These are phyloP conservation scores for Ormyrus pomaceus DNA, from an alignment of 2,888 invertebrate genomes.

Conservation along the genomic window DNA sequence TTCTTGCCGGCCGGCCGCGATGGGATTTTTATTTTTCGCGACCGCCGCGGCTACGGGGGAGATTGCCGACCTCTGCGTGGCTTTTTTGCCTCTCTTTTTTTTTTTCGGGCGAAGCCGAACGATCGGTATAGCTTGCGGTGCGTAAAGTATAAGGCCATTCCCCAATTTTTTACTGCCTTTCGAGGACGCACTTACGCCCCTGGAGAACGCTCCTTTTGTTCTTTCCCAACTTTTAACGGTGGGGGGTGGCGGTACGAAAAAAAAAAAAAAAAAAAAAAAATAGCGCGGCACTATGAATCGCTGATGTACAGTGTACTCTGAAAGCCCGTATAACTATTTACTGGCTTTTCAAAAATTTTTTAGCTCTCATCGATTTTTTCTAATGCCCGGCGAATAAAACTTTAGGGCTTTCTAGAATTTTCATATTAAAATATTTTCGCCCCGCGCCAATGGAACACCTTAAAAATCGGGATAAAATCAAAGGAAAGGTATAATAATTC, in stretches of 20 bases:
- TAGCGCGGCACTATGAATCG: too few species aligned
- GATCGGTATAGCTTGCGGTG: slow-evolving; percentile 28
- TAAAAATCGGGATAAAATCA: too few species aligned
- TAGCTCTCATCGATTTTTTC: not conserved
- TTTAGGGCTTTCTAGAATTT: too few species aligned
- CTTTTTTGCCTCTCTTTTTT: slow-evolving; percentile 7
- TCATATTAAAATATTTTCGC: too few species aligned
- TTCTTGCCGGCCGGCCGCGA: not conserved
- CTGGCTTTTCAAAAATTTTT: not conserved
- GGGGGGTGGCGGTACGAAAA: too few species aligned
- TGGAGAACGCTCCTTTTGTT: slow-evolving; percentile 14
- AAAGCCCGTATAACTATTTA: not conserved
- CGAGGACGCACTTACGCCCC: not conserved
- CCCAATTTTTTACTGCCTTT: not conserved
- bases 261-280: too few species aligned
- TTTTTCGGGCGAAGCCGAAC: slow-evolving; percentile 4
- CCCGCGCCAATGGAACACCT: too few species aligned
- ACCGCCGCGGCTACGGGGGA: not conserved
- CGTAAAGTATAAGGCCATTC: slow-evolving; percentile 31
- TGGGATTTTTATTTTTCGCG: slow-evolving; percentile 41
- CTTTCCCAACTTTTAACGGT: not conserved
- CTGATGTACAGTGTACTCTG: not conserved
- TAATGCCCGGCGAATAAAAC: too few species aligned
- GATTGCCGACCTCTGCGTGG: not conserved
- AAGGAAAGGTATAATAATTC: too few species aligned